Conservation (phyloP, 2,888 invertebrate species). For the Drosophila eohydei region DNA sequence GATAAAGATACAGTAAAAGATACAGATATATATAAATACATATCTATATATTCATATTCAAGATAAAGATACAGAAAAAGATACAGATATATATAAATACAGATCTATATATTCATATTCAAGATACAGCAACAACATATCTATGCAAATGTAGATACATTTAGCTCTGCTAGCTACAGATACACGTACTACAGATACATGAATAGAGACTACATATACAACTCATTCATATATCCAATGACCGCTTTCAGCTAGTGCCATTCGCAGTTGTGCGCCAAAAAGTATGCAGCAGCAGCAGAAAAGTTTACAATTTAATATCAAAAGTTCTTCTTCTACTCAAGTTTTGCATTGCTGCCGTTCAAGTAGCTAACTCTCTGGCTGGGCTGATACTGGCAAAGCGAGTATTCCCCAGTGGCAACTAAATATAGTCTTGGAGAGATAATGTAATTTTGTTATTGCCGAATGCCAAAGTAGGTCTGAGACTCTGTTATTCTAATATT, state of each 20-base stretch:
- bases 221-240: too few species aligned
- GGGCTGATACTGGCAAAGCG: background rate
- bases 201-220: too few species aligned
- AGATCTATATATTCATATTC: too few species aligned
- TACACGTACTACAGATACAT: too few species aligned
- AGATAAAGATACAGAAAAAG: background rate
- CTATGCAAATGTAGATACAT: background rate
- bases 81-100: background rate
- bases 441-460: background rate
- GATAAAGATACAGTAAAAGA: background rate
- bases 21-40: background rate
- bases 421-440: background rate
- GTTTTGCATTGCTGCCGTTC: background rate
- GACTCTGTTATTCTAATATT: slow-evolving; percentile 41
- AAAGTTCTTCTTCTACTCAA: background rate
- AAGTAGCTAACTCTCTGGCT: background rate
- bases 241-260: background rate
- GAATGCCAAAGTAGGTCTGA: slow-evolving; percentile 1
- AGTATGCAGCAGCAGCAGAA: slow-evolving; percentile 41
- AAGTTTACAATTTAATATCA: background rate
- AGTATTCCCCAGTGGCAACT: background rate
- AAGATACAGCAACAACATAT: too few species aligned
- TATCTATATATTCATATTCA: background rate
- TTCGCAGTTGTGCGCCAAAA: slow-evolving; percentile 25
- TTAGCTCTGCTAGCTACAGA: background rate